Conservation (phyloP, 2,888 invertebrate genomes). For the Dichetophora obliterata region DNA sequence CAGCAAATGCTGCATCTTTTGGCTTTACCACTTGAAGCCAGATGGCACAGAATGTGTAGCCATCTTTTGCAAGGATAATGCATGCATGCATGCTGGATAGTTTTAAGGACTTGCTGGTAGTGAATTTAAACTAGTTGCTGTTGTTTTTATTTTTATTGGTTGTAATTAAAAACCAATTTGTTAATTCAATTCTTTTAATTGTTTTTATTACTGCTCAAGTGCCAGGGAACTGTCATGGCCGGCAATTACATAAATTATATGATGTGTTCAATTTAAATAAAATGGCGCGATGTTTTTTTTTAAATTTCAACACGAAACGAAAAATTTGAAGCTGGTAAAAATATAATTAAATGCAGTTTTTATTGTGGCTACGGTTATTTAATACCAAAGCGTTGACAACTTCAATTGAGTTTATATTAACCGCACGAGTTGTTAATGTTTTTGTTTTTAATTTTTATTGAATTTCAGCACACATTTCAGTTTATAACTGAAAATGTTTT, state of each 20-base stretch:
- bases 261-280: constrained; percentile 8
- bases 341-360: neutral
- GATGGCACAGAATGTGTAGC: neutral
- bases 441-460: neutral
- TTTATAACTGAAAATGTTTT: neutral
- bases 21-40: neutral
- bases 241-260: neutral
- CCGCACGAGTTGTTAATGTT: constrained; percentile 6
- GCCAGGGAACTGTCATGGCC: neutral
- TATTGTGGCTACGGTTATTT: neutral
- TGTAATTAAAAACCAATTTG: constrained; percentile 25
- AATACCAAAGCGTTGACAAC: neutral
- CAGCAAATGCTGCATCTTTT: neutral
- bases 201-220: neutral
- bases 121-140: neutral
- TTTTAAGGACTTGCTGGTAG: neutral
- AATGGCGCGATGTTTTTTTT: neutral
- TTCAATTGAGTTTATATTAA: neutral
- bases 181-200: constrained; percentile 17
- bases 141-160: neutral
- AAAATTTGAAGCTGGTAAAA: neutral
- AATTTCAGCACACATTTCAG: neutral
- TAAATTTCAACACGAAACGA: neutral
- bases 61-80: neutral
- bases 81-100: neutral